These are phyloP conservation scores for Bugula neritina DNA, from an alignment of 2,888 invertebrate genomes.

Conservation along the genomic window DNA sequence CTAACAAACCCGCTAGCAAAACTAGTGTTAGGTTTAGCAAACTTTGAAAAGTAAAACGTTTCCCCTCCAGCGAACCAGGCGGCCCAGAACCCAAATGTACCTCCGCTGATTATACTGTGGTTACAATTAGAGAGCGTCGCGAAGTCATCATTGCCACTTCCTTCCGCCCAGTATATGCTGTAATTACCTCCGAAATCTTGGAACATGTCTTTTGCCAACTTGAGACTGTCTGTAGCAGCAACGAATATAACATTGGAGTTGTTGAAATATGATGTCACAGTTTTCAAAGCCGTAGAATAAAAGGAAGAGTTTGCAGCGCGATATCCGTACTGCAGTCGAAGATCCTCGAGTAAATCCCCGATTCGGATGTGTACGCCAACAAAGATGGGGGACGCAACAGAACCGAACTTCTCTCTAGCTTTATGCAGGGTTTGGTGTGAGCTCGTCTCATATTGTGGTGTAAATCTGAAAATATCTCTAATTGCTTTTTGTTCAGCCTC, in stretches of 20 bases:
- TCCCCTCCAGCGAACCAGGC: slow-evolving; percentile 22
- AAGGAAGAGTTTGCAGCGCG: not conserved
- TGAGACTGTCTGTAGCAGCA: not conserved
- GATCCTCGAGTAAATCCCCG: not conserved
- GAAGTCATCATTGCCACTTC: slow-evolving; percentile 5
- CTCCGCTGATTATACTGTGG: slow-evolving; percentile 18
- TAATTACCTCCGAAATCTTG: not conserved
- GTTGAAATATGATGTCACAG: not conserved
- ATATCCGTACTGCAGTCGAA: slow-evolving; percentile 2
- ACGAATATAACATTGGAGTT: slow-evolving; percentile 7
- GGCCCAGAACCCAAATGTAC: slow-evolving; percentile 17
- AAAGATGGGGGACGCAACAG: not conserved
- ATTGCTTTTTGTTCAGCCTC: not conserved
- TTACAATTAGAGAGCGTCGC: slow-evolving; percentile 5
- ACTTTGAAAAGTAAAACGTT: slow-evolving; percentile 6
- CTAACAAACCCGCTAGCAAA: not conserved
- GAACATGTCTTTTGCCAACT: not conserved
- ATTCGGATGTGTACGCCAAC: slow-evolving; percentile 10
- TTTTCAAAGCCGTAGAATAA: not conserved
- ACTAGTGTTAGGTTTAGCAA: slow-evolving; percentile 3
- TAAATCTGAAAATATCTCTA: slow-evolving; percentile 1
- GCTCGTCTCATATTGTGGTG: not conserved
- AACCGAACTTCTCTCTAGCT: not conserved
- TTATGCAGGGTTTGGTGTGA: not conserved
- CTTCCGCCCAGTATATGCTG: not conserved